A percentile compares a stretch with the other conserved stretches of the same genome.
phyloP scores from a whole-genome alignment of 2,888 invertebrate species.

The Cerastis leucographa region DNA sequence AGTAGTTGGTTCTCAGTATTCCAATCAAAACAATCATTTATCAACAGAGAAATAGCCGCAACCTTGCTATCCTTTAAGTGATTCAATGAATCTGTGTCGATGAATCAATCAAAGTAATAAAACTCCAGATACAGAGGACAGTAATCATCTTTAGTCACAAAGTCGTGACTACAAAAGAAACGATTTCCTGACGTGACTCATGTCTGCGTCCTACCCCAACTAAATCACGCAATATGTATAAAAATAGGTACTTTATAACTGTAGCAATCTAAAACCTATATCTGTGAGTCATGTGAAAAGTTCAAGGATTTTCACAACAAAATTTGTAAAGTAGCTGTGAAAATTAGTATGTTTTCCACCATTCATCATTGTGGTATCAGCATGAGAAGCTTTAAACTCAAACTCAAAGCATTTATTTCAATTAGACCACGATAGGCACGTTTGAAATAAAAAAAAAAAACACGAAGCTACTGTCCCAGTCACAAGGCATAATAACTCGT shows the following conservation, averaged over 20 bases:
- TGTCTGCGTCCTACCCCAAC: constrained; percentile 44
- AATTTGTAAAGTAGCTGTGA: constrained; percentile 20
- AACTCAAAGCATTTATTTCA: too few relatives aligned
- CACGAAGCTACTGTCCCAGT: too few relatives aligned
- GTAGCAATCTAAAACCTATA: constrained; percentile 32
- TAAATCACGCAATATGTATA: constrained; percentile 32
- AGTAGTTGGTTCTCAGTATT: not conserved
- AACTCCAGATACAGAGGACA: constrained; percentile 33
- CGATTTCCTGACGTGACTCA: constrained; percentile 60
- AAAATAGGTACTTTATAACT: constrained; percentile 30
- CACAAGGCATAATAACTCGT: too few relatives aligned
- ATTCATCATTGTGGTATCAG: constrained; percentile 13
- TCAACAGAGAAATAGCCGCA: not conserved
- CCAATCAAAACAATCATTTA: not conserved
- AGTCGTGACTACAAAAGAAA: constrained; percentile 43
- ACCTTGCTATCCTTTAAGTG: not conserved
- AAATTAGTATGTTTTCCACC: not conserved
- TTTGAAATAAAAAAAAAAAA: too few relatives aligned
- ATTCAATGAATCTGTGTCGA: constrained; percentile 33
- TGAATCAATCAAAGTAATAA: constrained; percentile 53
- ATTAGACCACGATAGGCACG: too few relatives aligned
- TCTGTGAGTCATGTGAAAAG: constrained; percentile 40
- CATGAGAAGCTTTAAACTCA: constrained; percentile 11
- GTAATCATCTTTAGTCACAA: constrained; percentile 47
- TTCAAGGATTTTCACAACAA: constrained; percentile 37